Percentiles rank a stretch among this genome's conserved stretches.
These are phyloP conservation scores for Brienomyrus longianalis DNA, from an alignment of 2,113 vertebrate species.

Conservation along the genomic window DNA sequence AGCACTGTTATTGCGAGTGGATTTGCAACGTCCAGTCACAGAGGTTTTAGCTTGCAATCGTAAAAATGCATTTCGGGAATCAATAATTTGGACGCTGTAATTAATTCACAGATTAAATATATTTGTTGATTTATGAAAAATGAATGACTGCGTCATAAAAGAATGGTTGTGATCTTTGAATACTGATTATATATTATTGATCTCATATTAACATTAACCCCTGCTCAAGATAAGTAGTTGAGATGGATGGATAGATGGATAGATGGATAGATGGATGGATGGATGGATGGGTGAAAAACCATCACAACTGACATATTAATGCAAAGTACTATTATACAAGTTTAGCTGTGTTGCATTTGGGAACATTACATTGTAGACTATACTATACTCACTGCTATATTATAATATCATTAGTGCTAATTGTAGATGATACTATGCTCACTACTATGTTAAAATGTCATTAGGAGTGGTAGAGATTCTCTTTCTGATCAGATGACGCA, in stretches of 20 bases:
- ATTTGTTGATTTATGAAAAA: neutral
- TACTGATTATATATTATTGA: neutral
- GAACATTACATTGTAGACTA: neutral
- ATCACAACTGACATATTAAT: neutral
- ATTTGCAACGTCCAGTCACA: neutral
- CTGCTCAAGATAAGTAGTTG: neutral
- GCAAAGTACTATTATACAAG: too few relatives aligned
- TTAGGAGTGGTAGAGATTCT: neutral
- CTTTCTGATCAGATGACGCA: neutral
- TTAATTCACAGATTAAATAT: neutral
- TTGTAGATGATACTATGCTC: neutral
- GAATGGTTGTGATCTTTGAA: neutral
- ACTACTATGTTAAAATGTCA: neutral
- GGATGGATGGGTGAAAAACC: neutral
- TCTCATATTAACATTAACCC: neutral
- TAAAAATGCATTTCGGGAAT: neutral
- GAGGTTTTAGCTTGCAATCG: neutral
- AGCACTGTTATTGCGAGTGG: neutral
- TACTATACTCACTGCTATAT: neutral
- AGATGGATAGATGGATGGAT: neutral
- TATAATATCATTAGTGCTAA: neutral
- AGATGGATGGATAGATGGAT: neutral
- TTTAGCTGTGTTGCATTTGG: neutral
- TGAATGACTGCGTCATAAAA: neutral
- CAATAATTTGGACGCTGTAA: neutral